These are phyloP conservation scores for Netelia fuscicornis DNA, from an alignment of 2,888 invertebrate genomes.

Conservation along the genomic window DNA sequence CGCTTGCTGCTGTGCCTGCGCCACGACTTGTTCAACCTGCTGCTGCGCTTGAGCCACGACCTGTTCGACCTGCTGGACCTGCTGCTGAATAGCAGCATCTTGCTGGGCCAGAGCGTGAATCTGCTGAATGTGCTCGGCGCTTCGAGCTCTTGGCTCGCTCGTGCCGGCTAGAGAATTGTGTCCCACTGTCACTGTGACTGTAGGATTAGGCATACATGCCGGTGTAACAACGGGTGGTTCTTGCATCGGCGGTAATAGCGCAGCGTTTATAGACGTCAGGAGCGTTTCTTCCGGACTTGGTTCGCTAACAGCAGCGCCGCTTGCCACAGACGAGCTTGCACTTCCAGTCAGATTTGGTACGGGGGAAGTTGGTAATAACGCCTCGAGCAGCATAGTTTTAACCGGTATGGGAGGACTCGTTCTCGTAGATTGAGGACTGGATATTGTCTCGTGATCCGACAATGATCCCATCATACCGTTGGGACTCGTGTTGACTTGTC, in stretches of 20 bases:
- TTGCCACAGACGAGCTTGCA: conserved; percentile 61
- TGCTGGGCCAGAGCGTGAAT: conserved; percentile 79
- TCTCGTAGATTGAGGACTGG: conserved; percentile 83
- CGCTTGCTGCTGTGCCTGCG: conserved; percentile 83
- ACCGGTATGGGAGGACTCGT: conserved; percentile 88
- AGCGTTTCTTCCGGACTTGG: conserved; percentile 76
- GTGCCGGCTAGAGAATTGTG: conserved; percentile 77
- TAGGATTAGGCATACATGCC: conserved; percentile 67
- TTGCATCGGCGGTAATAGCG: conserved; percentile 80
- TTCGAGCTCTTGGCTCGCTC: conserved; percentile 69
- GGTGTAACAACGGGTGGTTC: conserved; percentile 78
- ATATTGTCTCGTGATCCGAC: conserved; percentile 82
- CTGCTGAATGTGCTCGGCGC: conserved; percentile 77
- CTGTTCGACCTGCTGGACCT: conserved; percentile 82
- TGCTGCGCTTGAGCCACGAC: conserved; percentile 83
- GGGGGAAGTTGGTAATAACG: conserved; percentile 80
- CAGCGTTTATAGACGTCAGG: conserved; percentile 81
- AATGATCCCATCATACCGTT: conserved; percentile 84
- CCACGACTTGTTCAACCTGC: conserved; percentile 83
- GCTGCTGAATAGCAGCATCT: conserved; percentile 82
- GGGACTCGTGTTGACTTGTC: conserved; percentile 80
- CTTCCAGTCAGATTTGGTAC: conserved; percentile 59
- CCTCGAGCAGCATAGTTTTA: conserved; percentile 91
- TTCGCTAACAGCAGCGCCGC: conserved; percentile 72
- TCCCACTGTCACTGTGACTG: conserved; percentile 73